phyloP scores from a whole-genome alignment of 2,797 vertebrate genomes.

The Periparus ater region DNA sequence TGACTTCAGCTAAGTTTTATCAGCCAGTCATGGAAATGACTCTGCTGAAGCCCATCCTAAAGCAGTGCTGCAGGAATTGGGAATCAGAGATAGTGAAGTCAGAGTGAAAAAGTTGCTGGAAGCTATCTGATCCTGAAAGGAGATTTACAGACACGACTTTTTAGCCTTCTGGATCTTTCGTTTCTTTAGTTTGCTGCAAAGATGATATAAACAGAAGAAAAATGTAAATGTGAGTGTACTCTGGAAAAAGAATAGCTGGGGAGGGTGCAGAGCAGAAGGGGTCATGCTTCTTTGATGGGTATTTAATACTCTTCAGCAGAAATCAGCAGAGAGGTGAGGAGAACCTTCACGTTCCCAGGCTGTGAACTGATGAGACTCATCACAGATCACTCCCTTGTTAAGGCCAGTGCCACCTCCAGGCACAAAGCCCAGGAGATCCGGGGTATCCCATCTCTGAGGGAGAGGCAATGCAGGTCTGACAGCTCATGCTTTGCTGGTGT shows the following conservation, averaged over 20 bases:
- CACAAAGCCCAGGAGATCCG: accelerated
- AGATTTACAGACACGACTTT: neutral
- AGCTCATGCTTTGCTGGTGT: neutral
- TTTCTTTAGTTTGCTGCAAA: neutral
- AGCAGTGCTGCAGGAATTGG: neutral
- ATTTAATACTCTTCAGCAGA: neutral
- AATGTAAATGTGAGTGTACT: neutral
- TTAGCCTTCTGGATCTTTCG: neutral
- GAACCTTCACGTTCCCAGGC: neutral
- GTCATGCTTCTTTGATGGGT: neutral
- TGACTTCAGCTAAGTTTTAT: neutral
- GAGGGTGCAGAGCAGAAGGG: neutral
- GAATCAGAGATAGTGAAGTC: neutral
- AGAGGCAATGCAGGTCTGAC: neutral
- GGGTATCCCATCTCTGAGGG: neutral
- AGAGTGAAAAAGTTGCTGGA: neutral
- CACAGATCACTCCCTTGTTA: neutral
- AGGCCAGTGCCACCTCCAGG: neutral
- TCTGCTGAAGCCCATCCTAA: neutral
- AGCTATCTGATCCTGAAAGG: neutral
- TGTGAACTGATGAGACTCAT: neutral
- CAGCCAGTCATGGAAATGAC: neutral
- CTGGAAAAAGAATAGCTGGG: neutral
- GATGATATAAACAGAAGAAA: neutral
- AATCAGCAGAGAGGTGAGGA: neutral